These are phyloP conservation scores for Cacoxenus indagator DNA, from an alignment of 2,888 invertebrate species.

Conservation along the genomic window DNA sequence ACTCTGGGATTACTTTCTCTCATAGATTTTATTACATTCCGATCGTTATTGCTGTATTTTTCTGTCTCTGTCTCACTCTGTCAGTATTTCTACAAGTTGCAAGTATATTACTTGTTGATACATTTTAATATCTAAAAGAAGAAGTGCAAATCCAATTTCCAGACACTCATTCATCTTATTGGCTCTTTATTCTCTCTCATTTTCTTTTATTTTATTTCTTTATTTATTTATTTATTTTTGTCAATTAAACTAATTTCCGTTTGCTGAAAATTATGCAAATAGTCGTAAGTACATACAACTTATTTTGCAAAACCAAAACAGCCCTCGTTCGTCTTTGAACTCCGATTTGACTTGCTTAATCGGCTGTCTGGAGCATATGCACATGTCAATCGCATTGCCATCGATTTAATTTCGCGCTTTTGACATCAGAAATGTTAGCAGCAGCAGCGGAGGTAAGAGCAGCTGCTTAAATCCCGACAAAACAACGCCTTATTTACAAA, in stretches of 20 bases:
- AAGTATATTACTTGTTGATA: too few relatives aligned
- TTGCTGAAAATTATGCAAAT: constrained; percentile 8
- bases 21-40: too few relatives aligned
- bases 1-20: too few relatives aligned
- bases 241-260: constrained; percentile 20
- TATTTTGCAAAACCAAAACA: neutral
- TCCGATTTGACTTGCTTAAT: neutral
- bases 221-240: neutral
- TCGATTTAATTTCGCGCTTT: constrained; percentile 58
- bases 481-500: constrained; percentile 62
- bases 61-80: too few relatives aligned
- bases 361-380: neutral
- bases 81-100: too few relatives aligned
- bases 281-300: neutral
- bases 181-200: neutral
- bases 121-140: too few relatives aligned
- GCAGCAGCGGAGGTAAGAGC: constrained; percentile 24
- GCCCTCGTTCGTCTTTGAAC: neutral
- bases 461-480: constrained; percentile 12
- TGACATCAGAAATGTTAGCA: neutral
- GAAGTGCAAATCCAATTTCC: too few relatives aligned
- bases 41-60: too few relatives aligned
- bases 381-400: constrained; percentile 48
- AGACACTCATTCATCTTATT: neutral
- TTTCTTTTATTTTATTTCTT: neutral